phyloP scores from a whole-genome alignment of 2,888 invertebrate species.

The Timandra comae region DNA sequence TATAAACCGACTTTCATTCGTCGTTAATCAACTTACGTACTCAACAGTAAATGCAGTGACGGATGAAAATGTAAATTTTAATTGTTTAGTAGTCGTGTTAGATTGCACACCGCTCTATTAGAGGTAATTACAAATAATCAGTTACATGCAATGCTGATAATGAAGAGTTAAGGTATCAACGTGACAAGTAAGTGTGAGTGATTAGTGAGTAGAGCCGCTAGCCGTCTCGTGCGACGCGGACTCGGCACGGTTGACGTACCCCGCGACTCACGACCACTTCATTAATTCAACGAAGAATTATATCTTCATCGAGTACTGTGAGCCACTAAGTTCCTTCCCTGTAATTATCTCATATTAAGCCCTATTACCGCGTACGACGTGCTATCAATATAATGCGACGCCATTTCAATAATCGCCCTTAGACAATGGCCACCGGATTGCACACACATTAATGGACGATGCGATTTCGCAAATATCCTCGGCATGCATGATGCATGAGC shows the following conservation, averaged over 20 bases:
- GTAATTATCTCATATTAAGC: conserved; percentile 62
- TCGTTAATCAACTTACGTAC: too few relatives aligned
- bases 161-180: too few relatives aligned
- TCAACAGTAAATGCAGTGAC: too few relatives aligned
- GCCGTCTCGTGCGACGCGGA: too few relatives aligned
- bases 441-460: conserved; percentile 31
- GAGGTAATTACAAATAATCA: too few relatives aligned
- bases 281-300: conserved; percentile 61
- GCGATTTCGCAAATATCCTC: conserved; percentile 44
- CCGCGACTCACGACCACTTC: conserved; percentile 41
- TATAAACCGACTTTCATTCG: too few relatives aligned
- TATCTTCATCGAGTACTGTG: conserved; percentile 58
- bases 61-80: too few relatives aligned
- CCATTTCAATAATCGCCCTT: conserved; percentile 56
- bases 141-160: too few relatives aligned
- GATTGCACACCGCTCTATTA: too few relatives aligned
- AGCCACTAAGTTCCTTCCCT: conserved; percentile 41
- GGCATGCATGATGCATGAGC: conserved; percentile 39
- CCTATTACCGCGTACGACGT: conserved; percentile 54
- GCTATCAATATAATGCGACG: conserved; percentile 59
- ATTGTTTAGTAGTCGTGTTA: too few relatives aligned
- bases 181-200: too few relatives aligned
- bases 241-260: background rate
- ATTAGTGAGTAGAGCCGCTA: too few relatives aligned
- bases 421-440: conserved; percentile 53